Base-by-base conservation (phyloP, 2,888 invertebrate genomes). In the Dryococelus australis region DNA sequence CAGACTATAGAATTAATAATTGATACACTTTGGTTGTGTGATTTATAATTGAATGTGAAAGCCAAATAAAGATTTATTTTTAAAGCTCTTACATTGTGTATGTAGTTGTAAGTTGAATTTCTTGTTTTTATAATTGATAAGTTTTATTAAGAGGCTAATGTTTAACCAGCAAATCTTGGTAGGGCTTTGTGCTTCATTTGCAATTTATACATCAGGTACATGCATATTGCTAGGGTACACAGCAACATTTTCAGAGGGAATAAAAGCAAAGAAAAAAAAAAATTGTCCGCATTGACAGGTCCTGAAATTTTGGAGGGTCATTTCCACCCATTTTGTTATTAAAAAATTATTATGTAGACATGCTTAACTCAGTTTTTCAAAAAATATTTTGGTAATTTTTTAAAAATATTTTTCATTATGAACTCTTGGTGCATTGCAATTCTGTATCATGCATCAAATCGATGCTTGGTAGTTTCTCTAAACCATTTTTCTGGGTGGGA, bases 151-250 rank as follows among this genome's bases (percentile, higher is more conserved):
- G 83, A 83, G 83, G 83, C 83, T 83, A 35, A 83, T 83, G 83
- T 83, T 83, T 28, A 83, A 83, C 83, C 83, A 83, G 83, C 83
- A 83, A 83, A 83, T 83, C 83, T 83, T 83, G 27, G 16, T 43
- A 27, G 47, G 47, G n/a, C n/a, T 65, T 13, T 65, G n/a, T n/a
- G n/a, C n/a, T 65, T 65, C 8, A 65, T 65, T 65, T 10, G 65
- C 65, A 65, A 12, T 51, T 65, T 10, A 65, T 65, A n/a, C 8
- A 65, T n/a, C 65, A 65, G n/a, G n/a, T 65, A 65, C 16, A 65
- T 65, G 65, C 65, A 65, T 65, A 65, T 65, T 65, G 65, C 8
- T 65, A 65, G 24, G 65, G 6, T 65, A 65, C 65, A 65, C n/a
- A 65, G 65, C 65, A 65, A 65, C 65, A 65, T 65, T 65, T 65